Conservation (phyloP, 2,888 invertebrate genomes). For the Aphodius granarius region DNA sequence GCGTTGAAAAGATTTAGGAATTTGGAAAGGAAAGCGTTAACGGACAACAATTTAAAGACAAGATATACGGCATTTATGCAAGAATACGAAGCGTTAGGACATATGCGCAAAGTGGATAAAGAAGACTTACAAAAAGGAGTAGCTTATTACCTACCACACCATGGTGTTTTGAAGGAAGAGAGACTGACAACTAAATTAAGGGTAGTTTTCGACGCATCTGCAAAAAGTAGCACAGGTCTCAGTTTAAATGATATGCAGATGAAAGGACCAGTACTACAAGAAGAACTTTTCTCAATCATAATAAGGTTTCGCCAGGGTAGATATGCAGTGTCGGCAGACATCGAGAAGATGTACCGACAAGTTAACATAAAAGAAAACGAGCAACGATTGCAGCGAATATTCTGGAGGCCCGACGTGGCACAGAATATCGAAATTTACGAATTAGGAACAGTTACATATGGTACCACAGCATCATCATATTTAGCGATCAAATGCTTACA, state of each 20-base stretch:
- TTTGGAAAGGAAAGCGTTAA: slow-evolving; percentile 6
- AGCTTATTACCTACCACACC: slow-evolving; percentile 3
- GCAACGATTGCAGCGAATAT: not conserved
- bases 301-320: not conserved
- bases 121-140: not conserved
- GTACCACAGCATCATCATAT: not conserved
- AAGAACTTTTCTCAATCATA: not conserved
- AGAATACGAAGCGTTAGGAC: slow-evolving; percentile 6
- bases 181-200: not conserved
- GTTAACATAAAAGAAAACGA: not conserved
- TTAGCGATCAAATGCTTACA: not conserved
- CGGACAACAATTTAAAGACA: not conserved
- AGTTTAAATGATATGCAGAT: not conserved
- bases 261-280: not conserved
- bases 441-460: slow-evolving; percentile 7
- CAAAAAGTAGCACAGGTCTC: not conserved
- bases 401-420: not conserved
- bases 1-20: slow-evolving; percentile 11
- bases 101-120: not conserved
- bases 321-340: not conserved
- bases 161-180: not conserved
- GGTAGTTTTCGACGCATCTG: slow-evolving; percentile 11
- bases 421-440: slow-evolving; percentile 1
- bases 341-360: slow-evolving; percentile 14
- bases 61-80: slow-evolving; percentile 9